Evolutionary conservation across 2,113 vertebrate genomes (phyloP), one percentile per base, ranked within the genome.

Genomic region (Lucifuga dentata): DNA sequence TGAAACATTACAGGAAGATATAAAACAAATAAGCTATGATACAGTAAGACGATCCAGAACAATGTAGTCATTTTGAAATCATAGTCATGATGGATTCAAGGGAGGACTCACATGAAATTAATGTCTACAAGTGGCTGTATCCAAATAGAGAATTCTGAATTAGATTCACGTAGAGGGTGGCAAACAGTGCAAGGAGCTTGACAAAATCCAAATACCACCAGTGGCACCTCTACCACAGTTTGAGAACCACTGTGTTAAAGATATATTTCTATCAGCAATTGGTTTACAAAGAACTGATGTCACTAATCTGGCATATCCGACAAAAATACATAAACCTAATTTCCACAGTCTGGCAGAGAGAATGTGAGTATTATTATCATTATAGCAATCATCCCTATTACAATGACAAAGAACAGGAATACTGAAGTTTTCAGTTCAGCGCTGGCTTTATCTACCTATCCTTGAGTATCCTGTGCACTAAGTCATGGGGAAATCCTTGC

Each of bases 401-500:
- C 39, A 57, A 11, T 73, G 81, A 79, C 41, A 78, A 53, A 78
- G 49, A 74, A 40, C 64, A 84, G 75, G 21, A 66, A 66, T 53
- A 43, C 36, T 13, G 10, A 13, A 16, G 50, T 59, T 56, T 63
- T 41, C 24, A 46, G 44, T 57, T 24, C 36, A 35, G 35, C 32
- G 11, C 35, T 36, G 74, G 17, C 55, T 68, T 23, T 15, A 24
- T 61, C 17, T 32, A 78, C 36, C 46, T 52, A 26, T 50, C 56
- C 52, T 79, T 71, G 71, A 40, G 20, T 65, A 46, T 60, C 38
- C 57, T 11, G 50, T 16, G 3, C 40, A 40, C 23, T 40, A 41
- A 59, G 48, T 86, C 77, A 58, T 32, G 58, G 41, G 68, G 68
- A 85, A 69, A 65, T 79, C 80, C 71, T 79, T 66, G 68, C 70